Base-by-base conservation (phyloP, 2,888 invertebrate genomes). In the Embidobia sp. region DNA sequence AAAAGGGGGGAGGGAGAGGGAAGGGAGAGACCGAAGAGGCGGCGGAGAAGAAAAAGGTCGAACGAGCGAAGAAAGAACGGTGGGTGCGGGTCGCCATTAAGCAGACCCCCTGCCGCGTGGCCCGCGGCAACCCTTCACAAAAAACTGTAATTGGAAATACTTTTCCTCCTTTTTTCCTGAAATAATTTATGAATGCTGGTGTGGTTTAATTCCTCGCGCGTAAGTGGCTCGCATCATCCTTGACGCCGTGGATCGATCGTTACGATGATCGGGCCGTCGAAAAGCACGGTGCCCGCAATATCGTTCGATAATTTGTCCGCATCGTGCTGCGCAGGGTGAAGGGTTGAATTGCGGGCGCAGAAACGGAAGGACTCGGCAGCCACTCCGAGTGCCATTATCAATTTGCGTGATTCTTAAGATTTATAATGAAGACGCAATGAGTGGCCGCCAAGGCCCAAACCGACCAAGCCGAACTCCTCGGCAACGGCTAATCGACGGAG, bases 121-220 rank as follows among this genome's bases (percentile, higher is more conserved):
- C 89, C 89, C 88, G 88, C 89, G 89, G 89, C 89, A 89, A 88
- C 87, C 87, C 87, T 88, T 87, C 88, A 88, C 88, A 89, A 89
- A 89, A 89, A 89, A 89, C 88, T 89, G 89, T 89, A 89, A 89
- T 89, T 89, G 89, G 89, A 89, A 89, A 89, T 89, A 89, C 87
- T 89, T 89, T 89, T 88, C 88, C 87, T 88, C 88, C 87, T 89
- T 89, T 89, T 89, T 89, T 87, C 86, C 85, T 85, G 86, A 86
- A 89, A 89, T 89, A 89, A 89, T 89, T 89, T 89, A 89, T 89
- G 88, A 88, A 89, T 87, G 85, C 84, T 82, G 66, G 67, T 72
- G 44, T 48, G 66, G 64, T 55, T 55, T 63, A 70, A 73, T 73
- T 66, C 74, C n/a, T n/a, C 63, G 61, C 33, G 42, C 53, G 59